phyloP scores from a whole-genome alignment of 1,140 invertebrate genomes.

The Drosophila nigrodunni region DNA sequence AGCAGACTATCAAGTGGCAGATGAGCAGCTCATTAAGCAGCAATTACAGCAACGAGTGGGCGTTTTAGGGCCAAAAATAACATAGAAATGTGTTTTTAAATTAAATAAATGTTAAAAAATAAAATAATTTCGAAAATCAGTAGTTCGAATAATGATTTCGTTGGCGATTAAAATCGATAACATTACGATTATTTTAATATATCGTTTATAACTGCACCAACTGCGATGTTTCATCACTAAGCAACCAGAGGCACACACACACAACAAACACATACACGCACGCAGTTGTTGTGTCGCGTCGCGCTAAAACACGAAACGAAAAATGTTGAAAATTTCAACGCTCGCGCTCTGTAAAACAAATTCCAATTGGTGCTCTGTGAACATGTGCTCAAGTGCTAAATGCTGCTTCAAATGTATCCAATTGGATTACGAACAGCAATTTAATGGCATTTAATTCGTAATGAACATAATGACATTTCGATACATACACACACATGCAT shows the following conservation, averaged over 20 bases:
- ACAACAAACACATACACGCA: slow-evolving; percentile 26
- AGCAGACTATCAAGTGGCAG: slow-evolving; percentile 49
- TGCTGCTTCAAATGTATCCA: slow-evolving; percentile 39
- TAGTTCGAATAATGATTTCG: neutral
- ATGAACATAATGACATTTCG: slow-evolving; percentile 72
- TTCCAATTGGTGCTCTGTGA: slow-evolving; percentile 30
- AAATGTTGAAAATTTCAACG: slow-evolving; percentile 40
- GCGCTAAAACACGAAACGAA: slow-evolving; percentile 50
- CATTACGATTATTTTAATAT: neutral
- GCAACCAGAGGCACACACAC: slow-evolving; percentile 37
- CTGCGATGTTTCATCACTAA: slow-evolving; percentile 26
- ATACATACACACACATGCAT: slow-evolving; percentile 69
- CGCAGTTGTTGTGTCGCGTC: slow-evolving; percentile 69
- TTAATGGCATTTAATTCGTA: slow-evolving; percentile 34
- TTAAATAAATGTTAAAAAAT: slow-evolving; percentile 1
- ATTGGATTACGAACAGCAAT: slow-evolving; percentile 27
- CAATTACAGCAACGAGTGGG: slow-evolving; percentile 58
- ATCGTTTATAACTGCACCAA: neutral
- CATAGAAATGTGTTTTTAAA: slow-evolving; percentile 39
- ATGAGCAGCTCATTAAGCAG: slow-evolving; percentile 55
- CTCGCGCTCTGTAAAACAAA: slow-evolving; percentile 47
- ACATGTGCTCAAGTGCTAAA: slow-evolving; percentile 27
- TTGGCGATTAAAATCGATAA: neutral
- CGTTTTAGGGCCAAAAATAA: slow-evolving; percentile 69
- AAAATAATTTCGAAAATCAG: neutral